Base-by-base conservation (phyloP, 2,888 invertebrate species). In the Lasioglossum calceatum region DNA sequence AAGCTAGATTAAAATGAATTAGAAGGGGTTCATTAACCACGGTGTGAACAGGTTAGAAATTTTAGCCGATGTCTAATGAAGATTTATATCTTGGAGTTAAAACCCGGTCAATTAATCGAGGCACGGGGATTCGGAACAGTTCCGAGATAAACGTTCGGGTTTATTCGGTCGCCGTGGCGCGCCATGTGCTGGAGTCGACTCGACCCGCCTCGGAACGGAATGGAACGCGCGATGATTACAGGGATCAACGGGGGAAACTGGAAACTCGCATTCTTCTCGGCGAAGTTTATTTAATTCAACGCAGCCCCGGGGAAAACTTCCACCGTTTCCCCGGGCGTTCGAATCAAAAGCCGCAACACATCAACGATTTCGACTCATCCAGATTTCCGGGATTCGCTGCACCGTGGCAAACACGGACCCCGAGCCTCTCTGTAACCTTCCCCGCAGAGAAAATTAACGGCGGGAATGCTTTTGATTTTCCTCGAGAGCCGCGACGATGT, bases 21-120 rank as follows among this genome's bases (percentile, higher is more conserved):
- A 76, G 73, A 58, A 64, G 23, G 77, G 77, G 72, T 73, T 70
- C 84, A 42, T 72, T 74, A 61, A 81, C n/a, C 39, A 84, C 79
- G 58, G 58, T 80, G 77, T 39, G 67, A 79, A 77, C 54, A 58
- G 76, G 80, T 80, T 77, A 79, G 81, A 79, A 85, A 85, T 70
- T 87, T 87, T 64, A 44, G 67, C 39, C 27, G 19, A 36, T 19
- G 44, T 67, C 72, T 85, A 85, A 87, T 85, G 85, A 87, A 82
- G 82, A 85, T 85, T 85, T 82, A 82, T 79, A 81, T 76, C 72
- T 27, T 36, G 39, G 58, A 73, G 77, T 50, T 84, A 77, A 79
- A 84, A 86, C 58, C 84, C n/a, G 67, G 47, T 58, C 76, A 70
- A 84, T 84, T 86, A 86, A 84, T 86, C 84, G 84, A 19, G 39